Evolutionary conservation across 2,797 vertebrate genomes (phyloP), one percentile per base, ranked within the genome.

Genomic region (Sebastes steindachneri): DNA sequence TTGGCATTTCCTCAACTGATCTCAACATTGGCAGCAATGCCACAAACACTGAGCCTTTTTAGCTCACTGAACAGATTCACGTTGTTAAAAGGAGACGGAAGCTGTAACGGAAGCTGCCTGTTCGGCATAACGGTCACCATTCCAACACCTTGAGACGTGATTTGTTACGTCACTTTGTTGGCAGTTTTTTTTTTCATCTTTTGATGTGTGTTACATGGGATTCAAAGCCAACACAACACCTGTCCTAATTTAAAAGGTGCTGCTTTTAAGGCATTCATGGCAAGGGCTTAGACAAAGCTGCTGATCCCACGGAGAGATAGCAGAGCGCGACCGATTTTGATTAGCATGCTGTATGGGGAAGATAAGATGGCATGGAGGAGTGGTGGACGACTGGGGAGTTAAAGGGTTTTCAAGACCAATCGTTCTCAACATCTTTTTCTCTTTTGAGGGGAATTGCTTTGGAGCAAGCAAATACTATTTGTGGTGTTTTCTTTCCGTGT

Each of bases 321-420:
- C 60, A 0, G 51, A 74, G 72, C 14, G 14, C 19, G 45, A 75
- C 83, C 48, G 60, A 60, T 68, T 94, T 88, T 92, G 91, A 93
- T 94, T 93, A 93, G 90, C 92, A 92, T 92, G 89, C 91, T 93
- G 92, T 81, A 86, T 71, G 71, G 75, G 57, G 31, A 83, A 93
- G 94, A 95, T 94, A 94, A 94, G 89, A 92, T 80, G 86, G 78
- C 76, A 83, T 45, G 69, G 82, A 86, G 79, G 73, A 83, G 64
- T 65, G 73, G 68, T 77, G 68, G 67, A 85, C 69, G 80, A 88
- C 75, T 2, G 17, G 64, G 12, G 76, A 76, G 83, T 88, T 91
- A 83, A 92, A 88, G 82, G 75, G 72, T 80, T 91, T 89, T 81
- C 81, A 70, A 67, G 79, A 86, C 82, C 87, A 81, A 85, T 92